Evolutionary conservation across 2,113 vertebrate genomes (phyloP), one percentile per base, ranked within the genome.

Genomic region (Gorsachius goisagi): DNA sequence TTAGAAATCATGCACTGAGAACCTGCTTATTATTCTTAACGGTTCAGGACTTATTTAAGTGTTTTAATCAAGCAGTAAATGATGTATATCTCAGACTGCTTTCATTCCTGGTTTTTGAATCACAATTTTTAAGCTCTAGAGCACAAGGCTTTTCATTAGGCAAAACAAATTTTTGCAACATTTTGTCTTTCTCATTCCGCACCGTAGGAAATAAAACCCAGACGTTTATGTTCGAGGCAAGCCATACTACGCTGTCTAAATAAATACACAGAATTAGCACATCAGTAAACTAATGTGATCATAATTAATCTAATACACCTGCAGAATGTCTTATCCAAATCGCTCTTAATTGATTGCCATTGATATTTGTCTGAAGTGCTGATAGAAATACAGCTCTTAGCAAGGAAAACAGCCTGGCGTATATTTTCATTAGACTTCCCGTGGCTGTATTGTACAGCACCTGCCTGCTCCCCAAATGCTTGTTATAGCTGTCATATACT

Each of bases 41-140:
- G 6, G 26, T 95, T 95, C 89, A 93, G 79, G 74, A 82, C 74
- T 85, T 93, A 64, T 47, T 44, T 93, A 96, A 97, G 79, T 90
- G 76, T 90, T 97, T 97, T 96, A 97, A 97, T 96, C 92, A 96
- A 94, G 92, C 53, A 60, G 85, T 49, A 95, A 96, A 96, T 81
- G 68, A 93, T 95, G 86, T 94, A 32, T 84, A 76, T 96, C 85
- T 95, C 78, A 67, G 67, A 41, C 64, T 93, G 32, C 45, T 69
- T 95, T 90, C 75, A 37, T 37, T 88, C 62, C 89, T 74, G 69
- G 45, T 47, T 97, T 95, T 92, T 88, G 60, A 95, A 79, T 92
- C 68, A 28, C 62, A 55, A 53, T 91, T 78, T 86, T 45, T 84
- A 93, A 89, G 89, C 85, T 89, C 74, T 78, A 56, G 37, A 80